Conservation (phyloP, 2,797 vertebrate species). For the Mycteria americana region DNA sequence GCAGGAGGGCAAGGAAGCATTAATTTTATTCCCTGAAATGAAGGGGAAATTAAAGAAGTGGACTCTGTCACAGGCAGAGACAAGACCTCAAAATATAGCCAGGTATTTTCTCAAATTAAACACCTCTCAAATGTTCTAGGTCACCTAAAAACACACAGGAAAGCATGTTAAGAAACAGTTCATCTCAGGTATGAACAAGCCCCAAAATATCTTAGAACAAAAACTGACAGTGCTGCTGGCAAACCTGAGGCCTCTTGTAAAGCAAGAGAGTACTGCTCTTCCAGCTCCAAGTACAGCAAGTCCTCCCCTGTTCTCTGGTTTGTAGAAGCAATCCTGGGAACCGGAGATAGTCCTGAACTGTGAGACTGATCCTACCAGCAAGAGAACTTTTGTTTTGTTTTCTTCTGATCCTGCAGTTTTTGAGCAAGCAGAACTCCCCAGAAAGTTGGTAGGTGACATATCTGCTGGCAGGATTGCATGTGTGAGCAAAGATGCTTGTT, state of each 20-base stretch:
- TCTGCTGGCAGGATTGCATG: background rate
- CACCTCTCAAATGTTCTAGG: background rate
- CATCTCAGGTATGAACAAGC: background rate
- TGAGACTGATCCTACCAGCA: background rate
- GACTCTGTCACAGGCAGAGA: background rate
- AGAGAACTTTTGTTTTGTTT: background rate
- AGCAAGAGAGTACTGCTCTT: background rate
- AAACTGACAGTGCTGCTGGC: background rate
- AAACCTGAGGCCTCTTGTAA: background rate
- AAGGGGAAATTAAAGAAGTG: background rate
- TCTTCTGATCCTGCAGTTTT: background rate
- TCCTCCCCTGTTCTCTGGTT: background rate
- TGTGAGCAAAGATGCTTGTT: background rate
- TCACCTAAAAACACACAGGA: background rate
- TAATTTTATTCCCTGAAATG: background rate
- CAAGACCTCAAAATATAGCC: background rate
- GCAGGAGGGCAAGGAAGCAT: background rate
- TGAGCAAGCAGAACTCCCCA: background rate
- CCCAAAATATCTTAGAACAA: background rate
- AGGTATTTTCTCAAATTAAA: slow-evolving; percentile 18
- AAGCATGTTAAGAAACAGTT: background rate
- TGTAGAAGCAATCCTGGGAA: background rate
- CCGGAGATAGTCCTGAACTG: background rate
- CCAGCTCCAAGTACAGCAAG: background rate
- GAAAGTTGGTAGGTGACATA: fast-evolving